Evolutionary conservation across 1,140 invertebrate species (phyloP), one percentile per base, ranked within the genome.

Genomic region (Euura lappo): DNA sequence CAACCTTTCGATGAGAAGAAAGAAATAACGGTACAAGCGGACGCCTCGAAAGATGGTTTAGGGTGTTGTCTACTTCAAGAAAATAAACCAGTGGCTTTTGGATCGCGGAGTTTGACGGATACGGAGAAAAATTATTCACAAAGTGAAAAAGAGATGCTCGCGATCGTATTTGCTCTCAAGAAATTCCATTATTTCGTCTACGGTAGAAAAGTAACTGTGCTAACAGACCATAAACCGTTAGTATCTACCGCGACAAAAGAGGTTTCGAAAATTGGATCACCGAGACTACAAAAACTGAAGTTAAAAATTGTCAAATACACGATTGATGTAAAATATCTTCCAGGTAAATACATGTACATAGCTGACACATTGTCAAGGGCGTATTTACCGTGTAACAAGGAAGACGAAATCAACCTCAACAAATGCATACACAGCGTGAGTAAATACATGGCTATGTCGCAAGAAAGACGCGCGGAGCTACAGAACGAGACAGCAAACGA

Each of bases 211-310:
- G 71, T 85, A 28, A 73, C 44, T 0, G 46, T 85, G 1, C 79
- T 80, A 73, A 83, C 80, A 1, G 83, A 86, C 74, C 83, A 86
- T 72, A 80, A 83, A 45, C 81, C 68, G 0, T 10, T 76, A 13
- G 2, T 74, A 44, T 46, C 46, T 44, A 86, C 89, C 69, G 77
- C 84, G 44, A 81, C 79, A 70, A 89, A 88, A 75, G 79, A 80
- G 10, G 75, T 89, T 43, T 44, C 28, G 1, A 28, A 80, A 65
- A 78, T 82, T 44, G 81, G 84, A 28, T 82, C 84, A 3, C 75
- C 80, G 6, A 71, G 88, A 71, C 75, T 90, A 47, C 83, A 89
- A 77, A 71, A 83, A n/a, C 1, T 28, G 28, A 28, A 28, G 28
- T 28, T 28, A 28, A 28, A 28, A 28, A 28, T 28, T 28, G 28